A percentile compares a stretch with the other conserved stretches of the same genome.
Conservation (phyloP, 1,140 invertebrate species). For the Bombus polaris region DNA sequence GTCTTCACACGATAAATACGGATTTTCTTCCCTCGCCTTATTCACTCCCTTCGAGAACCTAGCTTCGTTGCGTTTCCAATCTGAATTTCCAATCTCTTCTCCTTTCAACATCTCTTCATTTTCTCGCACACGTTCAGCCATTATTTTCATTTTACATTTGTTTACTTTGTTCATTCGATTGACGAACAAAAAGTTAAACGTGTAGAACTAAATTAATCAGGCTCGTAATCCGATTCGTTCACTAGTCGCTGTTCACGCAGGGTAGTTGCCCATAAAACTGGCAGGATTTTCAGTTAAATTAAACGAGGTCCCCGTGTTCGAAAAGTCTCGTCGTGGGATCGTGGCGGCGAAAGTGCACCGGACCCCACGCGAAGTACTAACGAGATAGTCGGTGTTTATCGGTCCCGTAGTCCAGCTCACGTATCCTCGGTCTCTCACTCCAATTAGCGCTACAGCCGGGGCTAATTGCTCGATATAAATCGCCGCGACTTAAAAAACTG, state of each 20-base stretch:
- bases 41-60: neutral
- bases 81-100: neutral
- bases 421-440: slow-evolving; percentile 53
- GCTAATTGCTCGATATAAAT: slow-evolving; percentile 72
- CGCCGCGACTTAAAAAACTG: slow-evolving; percentile 61
- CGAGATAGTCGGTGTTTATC: slow-evolving; percentile 64
- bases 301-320: neutral
- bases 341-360: slow-evolving; percentile 8
- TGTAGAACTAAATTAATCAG: neutral
- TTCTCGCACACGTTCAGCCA: neutral
- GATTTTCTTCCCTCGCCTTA: slow-evolving; percentile 61
- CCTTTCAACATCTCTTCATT: neutral
- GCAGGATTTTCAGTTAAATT: neutral
- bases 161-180: no score
- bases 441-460: slow-evolving; percentile 64
- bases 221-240: neutral
- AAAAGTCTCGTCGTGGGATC: slow-evolving; percentile 15
- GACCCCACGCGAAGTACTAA: slow-evolving; percentile 60
- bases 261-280: neutral
- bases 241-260: neutral
- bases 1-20: slow-evolving; percentile 66
- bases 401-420: slow-evolving; percentile 22
- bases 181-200: neutral
- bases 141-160: neutral
- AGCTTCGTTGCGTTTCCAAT: neutral